phyloP scores from a whole-genome alignment of 2,888 invertebrate genomes.

The Spodoptera littoralis region DNA sequence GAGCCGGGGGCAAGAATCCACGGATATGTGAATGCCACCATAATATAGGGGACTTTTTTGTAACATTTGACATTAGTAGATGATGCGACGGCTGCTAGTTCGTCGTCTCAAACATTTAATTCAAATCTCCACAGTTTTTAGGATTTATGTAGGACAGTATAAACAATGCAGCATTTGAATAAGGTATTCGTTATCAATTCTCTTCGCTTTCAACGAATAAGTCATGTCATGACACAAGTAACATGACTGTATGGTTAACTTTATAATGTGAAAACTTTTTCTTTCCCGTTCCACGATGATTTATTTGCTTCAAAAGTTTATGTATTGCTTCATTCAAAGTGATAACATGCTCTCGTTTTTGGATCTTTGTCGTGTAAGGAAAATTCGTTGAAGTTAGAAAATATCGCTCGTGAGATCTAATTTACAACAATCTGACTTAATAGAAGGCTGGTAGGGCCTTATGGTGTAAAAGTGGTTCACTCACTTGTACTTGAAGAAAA shows the following conservation, averaged over 20 bases:
- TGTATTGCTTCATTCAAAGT: conserved; percentile 14
- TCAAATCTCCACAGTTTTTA: conserved; percentile 33
- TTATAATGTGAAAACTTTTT: conserved; percentile 50
- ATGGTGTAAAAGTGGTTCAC: conserved; percentile 9
- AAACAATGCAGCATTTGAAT: conserved; percentile 52
- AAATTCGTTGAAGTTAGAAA: too few species aligned
- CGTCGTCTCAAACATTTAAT: conserved; percentile 28
- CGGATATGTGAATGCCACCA: conserved; percentile 70
- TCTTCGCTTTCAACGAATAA: conserved; percentile 44
- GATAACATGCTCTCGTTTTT: conserved; percentile 23
- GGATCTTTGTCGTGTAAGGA: conserved; percentile 18
- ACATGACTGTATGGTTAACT: conserved; percentile 45
- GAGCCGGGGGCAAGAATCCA: conserved; percentile 67
- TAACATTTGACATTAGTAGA: conserved; percentile 62
- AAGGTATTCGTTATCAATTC: conserved; percentile 51
- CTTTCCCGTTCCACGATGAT: conserved; percentile 27
- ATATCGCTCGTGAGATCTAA: too few species aligned
- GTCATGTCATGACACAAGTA: conserved; percentile 44
- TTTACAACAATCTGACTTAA: not conserved
- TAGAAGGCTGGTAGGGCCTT: conserved; percentile 7
- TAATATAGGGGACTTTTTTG: conserved; percentile 69
- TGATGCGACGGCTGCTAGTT: conserved; percentile 42
- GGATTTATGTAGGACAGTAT: conserved; percentile 52
- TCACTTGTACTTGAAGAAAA: conserved; percentile 16
- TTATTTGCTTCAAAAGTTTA: conserved; percentile 27